Percentiles rank a stretch among this genome's conserved stretches.
Conservation (phyloP, 2,113 vertebrate species). For the Amphilophus citrinellus region DNA sequence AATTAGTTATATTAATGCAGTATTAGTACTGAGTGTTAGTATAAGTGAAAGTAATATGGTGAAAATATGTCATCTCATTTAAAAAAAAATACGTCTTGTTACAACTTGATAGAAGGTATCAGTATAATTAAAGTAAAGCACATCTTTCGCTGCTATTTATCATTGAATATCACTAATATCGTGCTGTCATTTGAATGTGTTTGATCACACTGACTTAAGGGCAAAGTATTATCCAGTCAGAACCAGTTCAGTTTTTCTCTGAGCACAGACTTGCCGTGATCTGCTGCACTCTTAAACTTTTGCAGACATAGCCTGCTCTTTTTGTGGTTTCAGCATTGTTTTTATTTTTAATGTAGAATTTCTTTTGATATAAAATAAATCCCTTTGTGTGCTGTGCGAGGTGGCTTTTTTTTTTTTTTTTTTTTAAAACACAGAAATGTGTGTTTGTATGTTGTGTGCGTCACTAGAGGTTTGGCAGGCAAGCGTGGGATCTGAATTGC, state of each 20-base stretch:
- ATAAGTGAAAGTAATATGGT: not conserved
- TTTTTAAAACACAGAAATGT: slow-evolving; percentile 42
- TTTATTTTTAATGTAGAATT: slow-evolving; percentile 54
- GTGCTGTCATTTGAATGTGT: not conserved
- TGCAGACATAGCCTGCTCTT: slow-evolving; percentile 28
- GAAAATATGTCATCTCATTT: not conserved
- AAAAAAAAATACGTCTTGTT: not conserved
- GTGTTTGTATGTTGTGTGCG: slow-evolving; percentile 61
- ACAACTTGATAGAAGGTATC: not conserved
- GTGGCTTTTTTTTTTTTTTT: slow-evolving; percentile 31
- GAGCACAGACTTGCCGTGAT: slow-evolving; percentile 7
- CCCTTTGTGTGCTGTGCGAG: slow-evolving; percentile 35
- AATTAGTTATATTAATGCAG: not conserved
- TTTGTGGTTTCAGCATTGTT: slow-evolving; percentile 44
- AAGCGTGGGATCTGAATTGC: slow-evolving; percentile 57
- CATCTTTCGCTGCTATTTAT: not conserved
- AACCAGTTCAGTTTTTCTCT: not conserved
- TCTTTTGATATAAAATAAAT: slow-evolving; percentile 52
- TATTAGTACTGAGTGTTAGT: not conserved
- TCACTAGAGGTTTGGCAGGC: slow-evolving; percentile 76
- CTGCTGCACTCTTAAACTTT: slow-evolving; percentile 17
- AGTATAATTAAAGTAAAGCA: not conserved
- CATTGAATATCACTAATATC: not conserved
- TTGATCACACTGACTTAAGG: not conserved
- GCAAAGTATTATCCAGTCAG: not conserved